These are phyloP conservation scores for Sebastolobus alascanus DNA, from an alignment of 2,797 vertebrate species.

Conservation along the genomic window DNA sequence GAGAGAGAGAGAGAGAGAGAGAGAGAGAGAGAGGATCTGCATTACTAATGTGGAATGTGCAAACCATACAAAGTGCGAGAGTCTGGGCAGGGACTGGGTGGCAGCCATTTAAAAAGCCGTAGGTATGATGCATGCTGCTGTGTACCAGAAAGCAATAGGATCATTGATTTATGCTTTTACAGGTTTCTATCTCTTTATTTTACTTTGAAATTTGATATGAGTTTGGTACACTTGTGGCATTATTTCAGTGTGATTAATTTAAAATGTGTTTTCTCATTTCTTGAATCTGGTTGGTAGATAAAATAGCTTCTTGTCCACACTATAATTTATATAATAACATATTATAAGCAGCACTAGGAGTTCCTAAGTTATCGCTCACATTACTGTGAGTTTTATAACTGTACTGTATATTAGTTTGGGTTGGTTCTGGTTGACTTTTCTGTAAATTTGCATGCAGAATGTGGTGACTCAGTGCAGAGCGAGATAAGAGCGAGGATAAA, in stretches of 20 bases:
- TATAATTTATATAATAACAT: background rate
- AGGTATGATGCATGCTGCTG: constrained; percentile 27
- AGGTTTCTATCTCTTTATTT: constrained; percentile 1
- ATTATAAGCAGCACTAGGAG: background rate
- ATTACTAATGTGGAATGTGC: constrained; percentile 78
- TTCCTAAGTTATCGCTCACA: background rate
- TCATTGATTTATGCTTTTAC: constrained; percentile 21
- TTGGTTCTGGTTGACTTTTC: constrained; percentile 56
- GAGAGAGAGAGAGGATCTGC: constrained; percentile 67
- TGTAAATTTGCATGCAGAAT: constrained; percentile 68
- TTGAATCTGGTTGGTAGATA: background rate
- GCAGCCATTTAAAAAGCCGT: constrained; percentile 60
- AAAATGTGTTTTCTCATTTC: background rate
- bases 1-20: constrained; percentile 31
- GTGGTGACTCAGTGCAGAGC: constrained; percentile 58
- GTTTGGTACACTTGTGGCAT: background rate
- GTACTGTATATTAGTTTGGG: constrained; percentile 8
- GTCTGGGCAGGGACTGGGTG: constrained; percentile 44
- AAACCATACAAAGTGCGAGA: constrained; percentile 60
- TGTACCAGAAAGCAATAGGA: constrained; percentile 1
- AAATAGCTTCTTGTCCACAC: background rate
- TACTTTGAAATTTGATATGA: background rate
- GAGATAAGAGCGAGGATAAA: constrained; percentile 65
- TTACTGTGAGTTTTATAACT: constrained; percentile 22
- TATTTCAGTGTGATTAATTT: background rate